Base-by-base conservation (phyloP, 2,797 vertebrate genomes). In the Cirrhinus molitorella region DNA sequence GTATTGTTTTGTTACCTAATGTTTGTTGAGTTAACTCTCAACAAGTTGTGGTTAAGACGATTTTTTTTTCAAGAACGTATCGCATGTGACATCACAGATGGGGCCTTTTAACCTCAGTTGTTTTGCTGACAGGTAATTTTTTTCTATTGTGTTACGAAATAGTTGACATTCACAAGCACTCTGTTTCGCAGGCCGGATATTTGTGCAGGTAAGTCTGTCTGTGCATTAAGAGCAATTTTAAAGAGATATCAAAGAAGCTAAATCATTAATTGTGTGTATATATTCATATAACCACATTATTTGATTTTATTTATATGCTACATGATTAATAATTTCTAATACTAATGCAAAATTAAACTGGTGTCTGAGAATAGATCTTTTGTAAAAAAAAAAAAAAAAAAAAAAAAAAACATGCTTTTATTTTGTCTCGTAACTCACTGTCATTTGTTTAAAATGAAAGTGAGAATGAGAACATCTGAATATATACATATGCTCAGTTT, bases 71-170 rank as follows among this genome's bases (percentile, higher is more conserved):
- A 59, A n/a, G 4, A 31, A 57, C 0, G 12, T 10, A 66, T 67
- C 25, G 63, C 28, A 51, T 67, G 61, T 83, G 81, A 76, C 81
- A 83, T 83, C 81, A 83, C 16, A 83, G 23, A 83, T 23, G 16
- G 49, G 34, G 31, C 31, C 5, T 81, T 61, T 49, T 17, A 72
- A 40, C 45, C 71, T 43, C 59, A 49, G 34, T 12, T 57, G 4
- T 34, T 83, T 23, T 76, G 81, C 80, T 82, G 80, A 82, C 71
- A 74, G 61, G 71, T 67, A 4, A 8, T 66, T 82, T 66, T 73
- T 53, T 9, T 67, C 79, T 65, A 1, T 37, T 65, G 45, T 5
- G 28, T 53, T 49, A 40, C 17, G 0, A n/a, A 5, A 63, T 21
- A 19, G 53, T 25, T 63, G 13, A 51, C 43, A 40, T 61, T 31